Evolutionary conservation across 2,113 vertebrate species (phyloP).

Genomic region (Grallaria varia): DNA sequence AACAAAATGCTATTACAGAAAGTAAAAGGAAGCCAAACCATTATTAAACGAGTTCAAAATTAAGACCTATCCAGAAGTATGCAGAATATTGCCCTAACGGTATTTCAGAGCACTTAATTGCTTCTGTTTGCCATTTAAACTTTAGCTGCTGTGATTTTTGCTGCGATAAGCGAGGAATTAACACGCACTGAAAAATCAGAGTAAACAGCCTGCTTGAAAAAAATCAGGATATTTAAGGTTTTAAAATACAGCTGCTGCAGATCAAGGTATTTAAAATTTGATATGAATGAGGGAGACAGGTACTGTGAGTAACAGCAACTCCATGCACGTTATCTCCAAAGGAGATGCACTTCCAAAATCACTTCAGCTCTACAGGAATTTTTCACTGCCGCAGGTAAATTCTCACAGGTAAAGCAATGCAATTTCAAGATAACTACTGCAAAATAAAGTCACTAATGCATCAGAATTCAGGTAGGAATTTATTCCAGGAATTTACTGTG

Average conservation of each 20-base stretch:
- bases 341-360: not conserved
- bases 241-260: not conserved
- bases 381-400: not conserved
- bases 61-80: not conserved
- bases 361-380: not conserved
- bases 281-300: not conserved
- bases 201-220: not conserved
- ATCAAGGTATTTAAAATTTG: not conserved
- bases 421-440: not conserved
- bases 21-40: not conserved
- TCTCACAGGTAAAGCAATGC: not conserved
- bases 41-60: not conserved
- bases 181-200: not conserved
- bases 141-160: not conserved
- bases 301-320: not conserved
- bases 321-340: accelerated
- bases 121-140: not conserved
- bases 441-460: not conserved
- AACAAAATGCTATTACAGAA: not conserved
- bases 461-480: not conserved
- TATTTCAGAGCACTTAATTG: not conserved
- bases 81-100: not conserved
- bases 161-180: not conserved
- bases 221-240: not conserved
- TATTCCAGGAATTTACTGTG: not conserved